Evolutionary conservation across 2,888 invertebrate genomes (phyloP), one percentile per base, ranked within the genome.

Genomic region (Autographa gamma): DNA sequence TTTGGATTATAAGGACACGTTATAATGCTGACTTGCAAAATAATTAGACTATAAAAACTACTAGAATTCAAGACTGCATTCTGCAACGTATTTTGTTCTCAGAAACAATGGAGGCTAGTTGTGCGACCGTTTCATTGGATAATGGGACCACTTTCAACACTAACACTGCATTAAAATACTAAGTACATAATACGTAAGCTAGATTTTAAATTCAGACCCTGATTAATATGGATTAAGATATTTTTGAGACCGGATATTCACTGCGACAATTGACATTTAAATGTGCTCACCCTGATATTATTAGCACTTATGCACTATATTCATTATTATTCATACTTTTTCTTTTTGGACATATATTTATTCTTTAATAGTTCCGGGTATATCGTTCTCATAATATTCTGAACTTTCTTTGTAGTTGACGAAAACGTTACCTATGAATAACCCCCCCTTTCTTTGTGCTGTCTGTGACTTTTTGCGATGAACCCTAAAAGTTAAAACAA

Each of bases 231-330:
- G 38, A 58, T 60, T 34, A 25, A 61, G 63, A 43, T 64, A 67
- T 71, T 66, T 63, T 18, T 19, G 32, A 67, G 67, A 56, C 34
- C 18, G 18, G 14, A 13, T 32, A n/a, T 43, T 63, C 43, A 31
- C 52, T 43, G 59, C 60, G 73, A 59, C 25, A 69, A 16, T 60
- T 81, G 73, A 71, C 77, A 77, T 77, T 81, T 61, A 60, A 64
- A 68, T 71, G 65, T 61, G 13, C 61, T 63, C 31, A 67, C 58
- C 54, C 68, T 59, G 60, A 66, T 62, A 69, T 62, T 69, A 78
- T 43, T 65, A 41, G 32, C 48, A 74, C 66, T 68, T 63, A 38
- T 67, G 32, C 63, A 32, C 52, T 69, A 66, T 80, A 34, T 34
- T 34, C 34, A 34, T 8, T 8, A 34, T 6, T 8, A 34, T 34